Percentiles rank a stretch among this genome's conserved stretches.
These are phyloP conservation scores for Lithobates pipiens DNA, from an alignment of 2,797 vertebrate species.

Conservation along the genomic window DNA sequence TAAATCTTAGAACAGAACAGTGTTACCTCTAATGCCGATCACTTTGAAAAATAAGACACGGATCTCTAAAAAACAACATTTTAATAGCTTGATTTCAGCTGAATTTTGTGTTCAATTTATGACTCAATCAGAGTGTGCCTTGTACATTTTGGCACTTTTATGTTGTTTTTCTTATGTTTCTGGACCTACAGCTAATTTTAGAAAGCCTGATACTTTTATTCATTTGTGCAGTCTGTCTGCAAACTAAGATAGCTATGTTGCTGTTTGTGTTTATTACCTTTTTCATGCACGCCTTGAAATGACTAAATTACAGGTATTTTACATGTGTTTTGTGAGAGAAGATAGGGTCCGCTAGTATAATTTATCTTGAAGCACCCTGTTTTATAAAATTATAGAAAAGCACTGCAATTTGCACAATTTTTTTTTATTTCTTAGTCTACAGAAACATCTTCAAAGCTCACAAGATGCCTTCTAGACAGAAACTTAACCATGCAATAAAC, in stretches of 20 bases:
- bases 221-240: constrained; percentile 77
- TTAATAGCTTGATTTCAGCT: constrained; percentile 29
- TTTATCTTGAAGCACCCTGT: constrained; percentile 87
- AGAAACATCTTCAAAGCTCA: constrained; percentile 89
- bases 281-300: constrained; percentile 77
- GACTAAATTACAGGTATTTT: constrained; percentile 85
- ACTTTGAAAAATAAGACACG: neutral
- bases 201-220: constrained; percentile 70
- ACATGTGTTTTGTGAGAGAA: constrained; percentile 85
- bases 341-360: constrained; percentile 88
- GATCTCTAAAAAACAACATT: neutral
- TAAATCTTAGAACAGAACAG: neutral
- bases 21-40: neutral
- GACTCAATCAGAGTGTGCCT: constrained; percentile 74
- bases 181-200: constrained; percentile 65
- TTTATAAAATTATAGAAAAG: constrained; percentile 94
- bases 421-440: constrained; percentile 79
- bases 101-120: constrained; percentile 71
- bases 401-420: constrained; percentile 91
- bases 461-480: constrained; percentile 82
- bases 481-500: constrained; percentile 82
- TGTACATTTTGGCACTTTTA: constrained; percentile 80
- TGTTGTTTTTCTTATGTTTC: constrained; percentile 75
- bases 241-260: constrained; percentile 74
- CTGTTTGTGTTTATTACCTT: constrained; percentile 80